Evolutionary conservation across 2,113 vertebrate species (phyloP), one percentile per base, ranked within the genome.

Genomic region (Cynoglossus semilaevis): DNA sequence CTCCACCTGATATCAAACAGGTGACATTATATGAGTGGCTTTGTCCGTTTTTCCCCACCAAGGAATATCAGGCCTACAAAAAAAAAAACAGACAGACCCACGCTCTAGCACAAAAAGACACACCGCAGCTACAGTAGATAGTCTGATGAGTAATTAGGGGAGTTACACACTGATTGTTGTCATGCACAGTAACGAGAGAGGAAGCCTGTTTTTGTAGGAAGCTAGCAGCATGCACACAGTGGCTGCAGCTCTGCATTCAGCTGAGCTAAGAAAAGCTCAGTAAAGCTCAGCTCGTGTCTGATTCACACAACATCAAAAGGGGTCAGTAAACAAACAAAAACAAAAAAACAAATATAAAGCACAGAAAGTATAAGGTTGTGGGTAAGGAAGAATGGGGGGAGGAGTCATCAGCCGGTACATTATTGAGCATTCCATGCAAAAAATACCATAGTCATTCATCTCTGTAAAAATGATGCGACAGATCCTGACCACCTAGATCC

Each of bases 371-470:
- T 60, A 75, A 77, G 71, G 60, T 58, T 38, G 81, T 47, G 58
- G 70, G 76, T 67, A 47, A n/a, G 18, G 48, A 35, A 29, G 22
- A 29, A 29, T 29, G 22, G 22, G 37, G 59, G 19, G 7, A 48
- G 51, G 53, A 68, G 64, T 70, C 74, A 74, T 85, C 78, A 79
- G 81, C 81, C 87, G 85, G 82, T 79, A 82, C 63, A 72, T 83
- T 79, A 89, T 81, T 90, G 83, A 90, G 85, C 87, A 89, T 89
- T 89, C 86, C 90, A 90, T 86, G 87, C 89, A 91, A 88, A 91
- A 88, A 92, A 85, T 91, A 91, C 90, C 88, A 87, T 87, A 61
- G 77, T 85, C 76, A 87, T 83, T 86, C 84, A 87, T 84, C 70
- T 83, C 59, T 61, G 61, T 77, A 57, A 71, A 64, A 69, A 58